These are phyloP conservation scores for Hofmannophila pseudospretella DNA, from an alignment of 2,888 invertebrate genomes.

Conservation along the genomic window DNA sequence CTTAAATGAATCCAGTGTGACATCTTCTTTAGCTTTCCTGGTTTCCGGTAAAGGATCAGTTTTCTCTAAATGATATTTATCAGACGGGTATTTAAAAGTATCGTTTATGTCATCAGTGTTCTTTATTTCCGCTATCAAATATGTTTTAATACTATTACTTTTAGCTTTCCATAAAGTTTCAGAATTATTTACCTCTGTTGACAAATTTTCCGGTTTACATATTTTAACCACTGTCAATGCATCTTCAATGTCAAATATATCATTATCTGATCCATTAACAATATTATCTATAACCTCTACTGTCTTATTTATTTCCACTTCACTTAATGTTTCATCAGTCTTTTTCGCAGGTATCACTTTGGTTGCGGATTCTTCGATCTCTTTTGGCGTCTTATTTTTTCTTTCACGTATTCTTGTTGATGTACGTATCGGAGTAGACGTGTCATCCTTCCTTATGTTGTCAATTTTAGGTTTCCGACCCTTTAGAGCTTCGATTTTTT, in stretches of 20 bases:
- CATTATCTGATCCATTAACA: slow-evolving; percentile 5
- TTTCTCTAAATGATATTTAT: too few species aligned
- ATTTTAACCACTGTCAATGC: slow-evolving; percentile 32
- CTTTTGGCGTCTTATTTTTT: slow-evolving; percentile 6
- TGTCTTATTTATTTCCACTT: neutral
- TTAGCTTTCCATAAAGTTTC: too few species aligned
- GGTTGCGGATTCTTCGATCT: neutral
- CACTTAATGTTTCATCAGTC: neutral
- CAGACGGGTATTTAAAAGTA: too few species aligned
- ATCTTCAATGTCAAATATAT: slow-evolving; percentile 31
- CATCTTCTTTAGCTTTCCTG: too few species aligned
- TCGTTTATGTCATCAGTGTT: too few species aligned
- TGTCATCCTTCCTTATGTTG: neutral
- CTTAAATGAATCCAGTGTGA: too few species aligned
- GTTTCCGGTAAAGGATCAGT: too few species aligned
- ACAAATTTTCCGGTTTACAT: neutral
- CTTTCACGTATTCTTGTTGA: slow-evolving; percentile 13
- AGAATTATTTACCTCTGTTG: too few species aligned
- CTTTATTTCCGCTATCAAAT: too few species aligned
- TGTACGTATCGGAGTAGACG: slow-evolving; percentile 6
- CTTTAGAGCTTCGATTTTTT: neutral
- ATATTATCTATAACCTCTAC: neutral
- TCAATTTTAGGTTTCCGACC: too few species aligned
- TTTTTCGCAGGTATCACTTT: neutral
- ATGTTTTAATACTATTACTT: too few species aligned